These are phyloP conservation scores for Acrobeloides nanus DNA, from an alignment of 2,888 invertebrate species.

Conservation along the genomic window DNA sequence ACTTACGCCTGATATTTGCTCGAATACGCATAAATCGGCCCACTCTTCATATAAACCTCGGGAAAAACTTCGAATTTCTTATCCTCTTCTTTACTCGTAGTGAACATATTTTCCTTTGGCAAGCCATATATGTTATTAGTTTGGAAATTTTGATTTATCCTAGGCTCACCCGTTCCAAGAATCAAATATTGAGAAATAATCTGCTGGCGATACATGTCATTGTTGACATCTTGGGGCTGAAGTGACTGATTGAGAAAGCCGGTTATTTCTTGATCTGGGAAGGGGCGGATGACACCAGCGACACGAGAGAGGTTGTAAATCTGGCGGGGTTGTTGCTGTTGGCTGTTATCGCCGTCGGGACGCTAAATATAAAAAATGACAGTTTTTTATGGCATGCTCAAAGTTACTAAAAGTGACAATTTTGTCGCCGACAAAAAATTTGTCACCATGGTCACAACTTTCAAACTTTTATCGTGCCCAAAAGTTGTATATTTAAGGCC, in stretches of 20 bases:
- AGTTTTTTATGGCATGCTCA: too few relatives aligned
- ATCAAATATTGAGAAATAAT: slow-evolving; percentile 44
- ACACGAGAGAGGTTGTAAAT: slow-evolving; percentile 46
- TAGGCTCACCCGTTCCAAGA: slow-evolving; percentile 43
- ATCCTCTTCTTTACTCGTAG: slow-evolving; percentile 47
- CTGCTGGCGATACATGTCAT: slow-evolving; percentile 49
- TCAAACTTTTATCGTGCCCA: too few relatives aligned
- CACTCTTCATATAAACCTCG: slow-evolving; percentile 36
- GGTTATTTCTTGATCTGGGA: slow-evolving; percentile 49
- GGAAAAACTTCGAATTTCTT: slow-evolving; percentile 52
- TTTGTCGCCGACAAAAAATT: too few relatives aligned
- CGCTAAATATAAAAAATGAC: too few relatives aligned
- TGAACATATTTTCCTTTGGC: slow-evolving; percentile 52
- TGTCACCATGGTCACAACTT: too few relatives aligned
- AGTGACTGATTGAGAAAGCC: slow-evolving; percentile 32
- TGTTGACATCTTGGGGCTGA: slow-evolving; percentile 49
- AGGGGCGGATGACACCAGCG: slow-evolving; percentile 47
- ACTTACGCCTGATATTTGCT: too few relatives aligned
- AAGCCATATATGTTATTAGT: slow-evolving; percentile 38
- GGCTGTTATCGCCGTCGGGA: slow-evolving; percentile 51
- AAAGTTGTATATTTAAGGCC: too few relatives aligned
- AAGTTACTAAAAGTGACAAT: too few relatives aligned
- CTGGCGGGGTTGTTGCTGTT: slow-evolving; percentile 38
- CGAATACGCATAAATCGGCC: slow-evolving; percentile 47
- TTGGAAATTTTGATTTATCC: slow-evolving; percentile 35